Percentiles rank a stretch among this genome's conserved stretches.
phyloP scores from a whole-genome alignment of 1,140 invertebrate genomes.

The Trigoniulus corallinus region DNA sequence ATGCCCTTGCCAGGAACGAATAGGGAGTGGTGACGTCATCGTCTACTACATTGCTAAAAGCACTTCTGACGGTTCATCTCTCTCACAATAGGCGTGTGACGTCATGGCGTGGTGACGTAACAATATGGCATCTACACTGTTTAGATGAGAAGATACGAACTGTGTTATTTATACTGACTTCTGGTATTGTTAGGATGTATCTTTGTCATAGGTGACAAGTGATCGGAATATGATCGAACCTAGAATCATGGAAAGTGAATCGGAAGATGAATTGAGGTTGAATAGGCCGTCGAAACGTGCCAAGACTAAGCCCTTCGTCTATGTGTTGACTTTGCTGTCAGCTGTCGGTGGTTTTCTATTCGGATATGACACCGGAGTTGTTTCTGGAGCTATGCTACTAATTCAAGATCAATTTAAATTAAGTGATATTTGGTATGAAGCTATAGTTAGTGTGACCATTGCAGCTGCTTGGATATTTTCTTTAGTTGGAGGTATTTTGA shows the following conservation, averaged over 20 bases:
- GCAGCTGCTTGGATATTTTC: slow-evolving; percentile 34
- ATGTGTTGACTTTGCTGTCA: slow-evolving; percentile 31
- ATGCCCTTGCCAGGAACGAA: too few species aligned
- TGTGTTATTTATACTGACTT: too few species aligned
- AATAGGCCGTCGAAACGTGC: not conserved
- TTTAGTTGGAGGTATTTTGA: slow-evolving; percentile 32
- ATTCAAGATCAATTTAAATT: slow-evolving; percentile 27
- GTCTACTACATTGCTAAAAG: too few species aligned
- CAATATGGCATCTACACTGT: too few species aligned
- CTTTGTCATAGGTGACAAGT: too few species aligned
- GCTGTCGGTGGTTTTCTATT: slow-evolving; percentile 46
- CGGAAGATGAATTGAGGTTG: not conserved
- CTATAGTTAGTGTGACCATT: slow-evolving; percentile 33
- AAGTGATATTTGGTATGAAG: slow-evolving; percentile 33
- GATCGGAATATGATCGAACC: too few species aligned
- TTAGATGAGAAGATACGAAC: too few species aligned
- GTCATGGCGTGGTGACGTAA: too few species aligned
- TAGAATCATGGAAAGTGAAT: not conserved
- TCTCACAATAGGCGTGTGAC: too few species aligned
- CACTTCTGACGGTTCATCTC: too few species aligned
- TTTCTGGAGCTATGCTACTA: slow-evolving; percentile 45
- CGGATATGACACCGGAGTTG: slow-evolving; percentile 47
- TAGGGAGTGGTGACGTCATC: too few species aligned
- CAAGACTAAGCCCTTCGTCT: slow-evolving; percentile 18
- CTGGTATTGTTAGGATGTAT: too few species aligned